phyloP scores from a whole-genome alignment of 2,888 invertebrate species.

The Heteropelma amictum region DNA sequence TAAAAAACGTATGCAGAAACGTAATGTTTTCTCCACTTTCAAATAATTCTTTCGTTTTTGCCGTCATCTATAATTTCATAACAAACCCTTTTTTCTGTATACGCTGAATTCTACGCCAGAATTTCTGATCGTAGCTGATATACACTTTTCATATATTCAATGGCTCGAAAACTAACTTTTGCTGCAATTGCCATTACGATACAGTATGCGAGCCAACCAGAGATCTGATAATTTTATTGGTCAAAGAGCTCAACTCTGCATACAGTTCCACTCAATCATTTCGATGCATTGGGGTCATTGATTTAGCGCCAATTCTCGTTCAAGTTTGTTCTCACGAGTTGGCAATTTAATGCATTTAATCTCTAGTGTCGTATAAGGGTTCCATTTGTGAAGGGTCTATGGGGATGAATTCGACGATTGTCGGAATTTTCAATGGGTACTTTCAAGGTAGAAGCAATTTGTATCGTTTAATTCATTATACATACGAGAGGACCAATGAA shows the following conservation, averaged over 20 bases:
- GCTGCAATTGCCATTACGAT: slow-evolving; percentile 35
- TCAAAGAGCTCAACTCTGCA: slow-evolving; percentile 6
- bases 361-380: not conserved
- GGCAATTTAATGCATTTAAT: slow-evolving; percentile 2
- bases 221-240: slow-evolving; percentile 20
- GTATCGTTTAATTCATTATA: no score
- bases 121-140: slow-evolving; percentile 52
- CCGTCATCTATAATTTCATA: not conserved
- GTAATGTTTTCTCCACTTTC: not conserved
- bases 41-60: not conserved
- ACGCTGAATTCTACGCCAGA: slow-evolving; percentile 25
- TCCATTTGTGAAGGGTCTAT: slow-evolving; percentile 4
- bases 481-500: no score
- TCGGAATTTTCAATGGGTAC: no score
- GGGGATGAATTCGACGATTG: not conserved
- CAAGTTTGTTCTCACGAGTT: not conserved
- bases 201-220: slow-evolving; percentile 17
- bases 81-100: not conserved
- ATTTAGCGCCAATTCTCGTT: slow-evolving; percentile 15
- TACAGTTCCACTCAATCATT: slow-evolving; percentile 26
- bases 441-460: no score
- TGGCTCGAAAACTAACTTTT: slow-evolving; percentile 58
- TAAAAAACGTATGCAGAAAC: no score
- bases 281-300: slow-evolving; percentile 10
- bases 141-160: slow-evolving; percentile 52